Percentiles rank a stretch among this genome's conserved stretches.
phyloP scores from a whole-genome alignment of 2,113 vertebrate species.

The Corythornis vintsioides region DNA sequence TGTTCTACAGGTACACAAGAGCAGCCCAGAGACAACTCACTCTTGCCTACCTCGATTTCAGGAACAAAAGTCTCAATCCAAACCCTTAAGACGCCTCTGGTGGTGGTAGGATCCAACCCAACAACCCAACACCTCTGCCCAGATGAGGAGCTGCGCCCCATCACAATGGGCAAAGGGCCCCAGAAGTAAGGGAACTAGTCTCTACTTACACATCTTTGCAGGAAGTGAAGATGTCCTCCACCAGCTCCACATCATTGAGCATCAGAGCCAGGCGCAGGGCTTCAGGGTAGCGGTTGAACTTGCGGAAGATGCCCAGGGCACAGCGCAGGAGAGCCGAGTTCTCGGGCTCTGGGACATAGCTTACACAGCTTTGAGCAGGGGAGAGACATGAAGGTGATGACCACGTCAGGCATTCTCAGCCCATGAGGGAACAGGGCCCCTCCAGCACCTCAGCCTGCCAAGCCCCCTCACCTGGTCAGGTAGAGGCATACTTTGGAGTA shows the following conservation, averaged over 20 bases:
- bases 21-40: neutral
- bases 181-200: neutral
- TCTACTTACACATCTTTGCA: conserved; percentile 95
- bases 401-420: accelerated
- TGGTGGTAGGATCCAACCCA: neutral
- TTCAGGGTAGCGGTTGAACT: conserved; percentile 94
- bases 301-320: conserved; percentile 93
- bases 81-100: neutral
- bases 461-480: conserved; percentile 87
- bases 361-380: conserved; percentile 86
- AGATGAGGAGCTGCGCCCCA: neutral
- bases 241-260: conserved; percentile 95
- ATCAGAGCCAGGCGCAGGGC: conserved; percentile 94
- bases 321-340: conserved; percentile 94
- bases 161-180: accelerated
- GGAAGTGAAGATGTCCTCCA: conserved; percentile 98
- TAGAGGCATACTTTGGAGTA: conserved; percentile 99
- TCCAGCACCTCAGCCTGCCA: neutral
- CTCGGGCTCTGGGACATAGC: conserved; percentile 96
- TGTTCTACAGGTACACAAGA: neutral
- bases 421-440: neutral
- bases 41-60: neutral
- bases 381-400: neutral
- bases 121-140: neutral
- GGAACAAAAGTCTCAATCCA: neutral